Evolutionary conservation across 2,113 vertebrate genomes (phyloP), one percentile per base, ranked within the genome.

Genomic region (Cyprinodon brontotheroides): DNA sequence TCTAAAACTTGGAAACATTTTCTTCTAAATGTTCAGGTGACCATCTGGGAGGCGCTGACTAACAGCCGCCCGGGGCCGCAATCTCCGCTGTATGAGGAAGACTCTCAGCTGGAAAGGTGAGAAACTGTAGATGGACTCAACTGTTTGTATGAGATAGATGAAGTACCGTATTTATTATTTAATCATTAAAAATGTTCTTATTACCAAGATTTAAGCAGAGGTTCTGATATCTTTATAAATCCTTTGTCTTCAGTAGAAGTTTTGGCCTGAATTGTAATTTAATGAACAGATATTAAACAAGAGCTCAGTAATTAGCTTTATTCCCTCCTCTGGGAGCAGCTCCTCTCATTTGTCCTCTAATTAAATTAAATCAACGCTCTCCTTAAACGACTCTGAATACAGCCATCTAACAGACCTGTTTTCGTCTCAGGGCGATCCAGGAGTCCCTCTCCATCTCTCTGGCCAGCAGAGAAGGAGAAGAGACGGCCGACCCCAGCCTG

Each of bases 41-140:
- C 97, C 15, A 95, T 98, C 65, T 98, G 97, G 97, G 97, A 98
- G 79, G 97, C 97, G 1, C 91, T 98, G 82, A 97, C 96, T 77
- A 97, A 96, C 92, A 96, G 94, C 3, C 94, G 96, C 13, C 96
- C 94, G 0, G 90, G 92, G 67, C 89, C 93, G 12, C 95, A 93
- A 69, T 93, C 94, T 0, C 91, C 92, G 0, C 91, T 94, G 36
- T 97, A 95, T 0, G 96, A 97, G 17, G 97, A 97, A 36, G 96
- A 96, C 72, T 93, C 96, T 67, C 97, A 98, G 88, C 92, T 98
- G 79, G 97, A 98, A 90, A 94, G 96, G 97, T 97, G 80, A 89
- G 85, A 37, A 61, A 12, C 39, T 57, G 61, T 50, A 17, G n/a
- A 4, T 14, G 14, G 15, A 50, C 37, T 15, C 8, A 7, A 20